phyloP scores from a whole-genome alignment of 2,888 invertebrate species.

The Leucophenga montana region DNA sequence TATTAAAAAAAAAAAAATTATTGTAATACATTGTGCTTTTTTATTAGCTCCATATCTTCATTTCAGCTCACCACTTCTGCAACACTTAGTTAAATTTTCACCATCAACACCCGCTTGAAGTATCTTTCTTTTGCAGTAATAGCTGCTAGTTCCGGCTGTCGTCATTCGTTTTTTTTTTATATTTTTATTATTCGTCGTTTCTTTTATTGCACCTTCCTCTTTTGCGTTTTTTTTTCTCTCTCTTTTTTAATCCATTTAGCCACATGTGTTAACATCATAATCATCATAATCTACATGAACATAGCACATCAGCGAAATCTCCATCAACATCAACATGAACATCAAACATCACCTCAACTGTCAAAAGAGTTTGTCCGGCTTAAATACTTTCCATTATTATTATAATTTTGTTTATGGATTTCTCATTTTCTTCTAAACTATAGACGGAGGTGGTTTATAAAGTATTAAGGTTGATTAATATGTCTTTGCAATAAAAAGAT shows the following conservation, averaged over 20 bases:
- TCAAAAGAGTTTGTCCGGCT: background rate
- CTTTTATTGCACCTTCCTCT: slow-evolving; percentile 19
- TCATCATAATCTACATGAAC: background rate
- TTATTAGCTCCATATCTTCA: slow-evolving; percentile 41
- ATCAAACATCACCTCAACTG: too few relatives aligned
- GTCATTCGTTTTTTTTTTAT: slow-evolving; percentile 9
- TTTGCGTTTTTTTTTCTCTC: background rate
- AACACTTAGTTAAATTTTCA: slow-evolving; percentile 28
- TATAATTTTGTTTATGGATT: slow-evolving; percentile 47
- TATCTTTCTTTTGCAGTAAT: too few relatives aligned
- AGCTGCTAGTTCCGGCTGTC: slow-evolving; percentile 8
- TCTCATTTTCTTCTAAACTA: slow-evolving; percentile 46
- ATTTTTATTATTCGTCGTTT: slow-evolving; percentile 16
- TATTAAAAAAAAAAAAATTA: slow-evolving; percentile 41
- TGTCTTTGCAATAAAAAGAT: too few relatives aligned
- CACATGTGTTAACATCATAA: background rate
- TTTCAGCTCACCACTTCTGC: slow-evolving; percentile 30
- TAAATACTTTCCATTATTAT: slow-evolving; percentile 65
- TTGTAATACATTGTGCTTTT: slow-evolving; percentile 28
- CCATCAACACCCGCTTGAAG: background rate
- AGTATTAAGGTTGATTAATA: too few relatives aligned
- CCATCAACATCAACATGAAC: slow-evolving; percentile 2
- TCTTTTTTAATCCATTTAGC: slow-evolving; percentile 24
- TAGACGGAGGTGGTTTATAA: too few relatives aligned
- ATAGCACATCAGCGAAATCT: background rate